Evolutionary conservation across 2,797 vertebrate species (phyloP), one percentile per base, ranked within the genome.

Genomic region (Triplophysa yarkandensis): DNA sequence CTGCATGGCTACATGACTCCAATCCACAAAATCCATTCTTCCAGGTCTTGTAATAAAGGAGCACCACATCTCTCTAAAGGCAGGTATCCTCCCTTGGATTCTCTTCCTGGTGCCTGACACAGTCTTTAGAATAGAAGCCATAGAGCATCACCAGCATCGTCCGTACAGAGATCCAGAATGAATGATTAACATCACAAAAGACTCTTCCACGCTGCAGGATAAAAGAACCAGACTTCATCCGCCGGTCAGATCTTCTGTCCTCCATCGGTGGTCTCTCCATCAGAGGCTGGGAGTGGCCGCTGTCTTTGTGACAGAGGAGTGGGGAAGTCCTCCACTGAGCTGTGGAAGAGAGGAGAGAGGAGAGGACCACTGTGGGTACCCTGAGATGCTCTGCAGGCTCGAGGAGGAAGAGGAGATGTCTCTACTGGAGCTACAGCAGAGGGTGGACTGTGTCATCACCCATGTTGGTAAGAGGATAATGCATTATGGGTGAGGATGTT

Each of bases 371-470:
- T 78, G 79, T 77, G 50, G 32, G 83, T 84, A 83, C 86, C 84
- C 88, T 92, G 94, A 95, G 91, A 97, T 96, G 95, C 93, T 93
- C 85, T 91, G 92, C 85, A 95, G 94, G 93, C 89, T 95, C 74
- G 90, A 91, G 89, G 94, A 96, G 87, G 95, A 96, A 85, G 95
- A 75, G 73, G 73, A 97, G 87, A 98, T 98, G 95, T 95, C 93
- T 86, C 91, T 93, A 74, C 93, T 94, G 90, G 95, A 97, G 89
- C 93, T 98, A 83, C 93, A 89, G 80, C 92, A 94, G 87, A 89
- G 94, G 84, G 91, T 96, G 86, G 89, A 93, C 84, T 94, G 93
- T 50, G 94, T 96, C 87, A 94, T 95, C 93, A 95, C 95, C 83
- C 95, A 96, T 92, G 92, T 98, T 68, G 96, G 97, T 98, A 92